Evolutionary conservation across 2,113 vertebrate genomes (phyloP).

Genomic region (Taurulus bubalis): DNA sequence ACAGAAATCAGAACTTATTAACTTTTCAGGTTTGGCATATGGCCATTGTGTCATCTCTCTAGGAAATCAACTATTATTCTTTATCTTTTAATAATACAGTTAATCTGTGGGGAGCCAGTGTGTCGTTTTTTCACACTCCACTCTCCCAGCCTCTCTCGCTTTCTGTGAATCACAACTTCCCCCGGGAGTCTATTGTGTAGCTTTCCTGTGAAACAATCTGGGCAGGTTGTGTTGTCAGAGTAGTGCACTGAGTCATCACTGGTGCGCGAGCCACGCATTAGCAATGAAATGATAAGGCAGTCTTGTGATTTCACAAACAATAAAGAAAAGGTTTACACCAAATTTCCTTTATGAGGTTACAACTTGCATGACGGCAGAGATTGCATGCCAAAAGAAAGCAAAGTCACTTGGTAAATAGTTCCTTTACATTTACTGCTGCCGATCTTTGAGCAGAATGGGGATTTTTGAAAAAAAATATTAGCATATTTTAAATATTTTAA

Average conservation of each 20-base stretch:
- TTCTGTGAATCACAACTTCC: conserved; percentile 52
- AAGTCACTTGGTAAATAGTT: neutral
- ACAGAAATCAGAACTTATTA: neutral
- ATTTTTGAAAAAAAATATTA: neutral
- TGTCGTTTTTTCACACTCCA: conserved; percentile 15
- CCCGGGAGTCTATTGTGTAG: conserved; percentile 49
- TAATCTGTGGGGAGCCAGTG: conserved; percentile 26
- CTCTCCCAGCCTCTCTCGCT: conserved; percentile 20
- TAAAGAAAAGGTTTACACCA: neutral
- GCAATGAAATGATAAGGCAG: conserved; percentile 20
- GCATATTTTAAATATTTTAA: neutral
- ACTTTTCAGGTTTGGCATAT: conserved; percentile 10
- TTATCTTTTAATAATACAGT: conserved; percentile 34
- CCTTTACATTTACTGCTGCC: conserved; percentile 17
- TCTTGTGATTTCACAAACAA: conserved; percentile 24
- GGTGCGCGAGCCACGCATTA: conserved; percentile 12
- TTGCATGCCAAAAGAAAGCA: conserved; percentile 10
- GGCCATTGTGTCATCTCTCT: conserved; percentile 1
- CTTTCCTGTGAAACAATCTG: conserved; percentile 74
- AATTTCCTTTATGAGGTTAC: neutral
- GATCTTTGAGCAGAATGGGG: neutral
- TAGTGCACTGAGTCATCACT: conserved; percentile 59
- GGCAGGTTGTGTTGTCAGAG: conserved; percentile 56
- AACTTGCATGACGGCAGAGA: neutral
- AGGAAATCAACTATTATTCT: conserved; percentile 13